Evolutionary conservation across 2,113 vertebrate species (phyloP).

Genomic region (Cyphomyrus plagiostoma): DNA sequence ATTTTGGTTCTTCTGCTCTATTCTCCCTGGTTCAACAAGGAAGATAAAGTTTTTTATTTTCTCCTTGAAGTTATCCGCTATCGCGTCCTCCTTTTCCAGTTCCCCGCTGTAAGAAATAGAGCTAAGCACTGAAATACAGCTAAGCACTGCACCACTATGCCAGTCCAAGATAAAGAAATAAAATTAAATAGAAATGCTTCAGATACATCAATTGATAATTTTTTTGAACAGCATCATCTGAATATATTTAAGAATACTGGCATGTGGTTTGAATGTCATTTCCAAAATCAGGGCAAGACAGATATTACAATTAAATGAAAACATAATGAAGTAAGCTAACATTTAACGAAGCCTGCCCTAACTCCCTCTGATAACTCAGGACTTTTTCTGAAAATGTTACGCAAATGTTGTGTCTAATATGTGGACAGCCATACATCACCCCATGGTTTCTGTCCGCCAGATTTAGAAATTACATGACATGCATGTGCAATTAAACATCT

Average conservation of each 20-base stretch:
- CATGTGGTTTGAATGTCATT: not conserved
- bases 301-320: not conserved
- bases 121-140: no score
- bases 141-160: not conserved
- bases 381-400: not conserved
- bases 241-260: not conserved
- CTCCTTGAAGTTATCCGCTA: no score
- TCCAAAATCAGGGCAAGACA: not conserved
- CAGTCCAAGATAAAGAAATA: not conserved
- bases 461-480: not conserved
- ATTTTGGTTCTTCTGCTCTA: no score
- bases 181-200: not conserved
- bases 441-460: no score
- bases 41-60: no score
- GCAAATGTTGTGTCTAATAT: not conserved
- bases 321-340: not conserved
- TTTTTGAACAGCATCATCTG: not conserved
- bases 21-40: no score
- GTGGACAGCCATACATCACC: not conserved
- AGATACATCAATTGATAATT: not conserved
- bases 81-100: no score
- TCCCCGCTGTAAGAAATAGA: no score
- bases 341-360: not conserved
- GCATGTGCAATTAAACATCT: not conserved
- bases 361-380: not conserved